phyloP scores from a whole-genome alignment of 2,888 invertebrate genomes.

The Neoaliturus tenellus region DNA sequence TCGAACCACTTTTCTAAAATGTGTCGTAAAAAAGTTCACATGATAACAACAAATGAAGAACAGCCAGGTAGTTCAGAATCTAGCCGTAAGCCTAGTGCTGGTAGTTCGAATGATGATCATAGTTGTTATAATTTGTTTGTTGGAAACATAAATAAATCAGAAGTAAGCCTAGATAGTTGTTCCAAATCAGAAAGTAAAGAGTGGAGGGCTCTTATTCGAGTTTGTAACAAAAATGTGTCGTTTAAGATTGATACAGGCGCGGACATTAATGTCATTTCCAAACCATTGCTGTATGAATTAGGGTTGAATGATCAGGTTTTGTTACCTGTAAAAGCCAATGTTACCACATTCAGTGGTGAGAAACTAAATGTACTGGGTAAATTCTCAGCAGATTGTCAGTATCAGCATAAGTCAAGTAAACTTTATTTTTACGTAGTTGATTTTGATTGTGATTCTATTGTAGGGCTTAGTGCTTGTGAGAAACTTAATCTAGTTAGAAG shows the following conservation, averaged over 20 bases:
- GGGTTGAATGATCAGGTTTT: slow-evolving; percentile 10
- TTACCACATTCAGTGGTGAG: slow-evolving; percentile 22
- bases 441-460: slow-evolving; percentile 14
- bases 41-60: background rate
- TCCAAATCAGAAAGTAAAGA: background rate
- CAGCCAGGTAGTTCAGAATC: too few relatives aligned
- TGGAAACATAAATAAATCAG: slow-evolving; percentile 6
- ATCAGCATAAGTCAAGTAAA: background rate
- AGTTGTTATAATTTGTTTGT: slow-evolving; percentile 9
- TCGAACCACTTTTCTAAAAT: slow-evolving; percentile 11
- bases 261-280: slow-evolving; percentile 2
- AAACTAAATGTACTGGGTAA: slow-evolving; percentile 16
- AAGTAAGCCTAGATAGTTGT: background rate
- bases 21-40: background rate
- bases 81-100: too few relatives aligned
- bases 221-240: background rate
- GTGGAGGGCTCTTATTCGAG: background rate
- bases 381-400: background rate
- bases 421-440: slow-evolving; percentile 5
- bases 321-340: slow-evolving; percentile 8
- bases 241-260: slow-evolving; percentile 7
- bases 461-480: background rate
- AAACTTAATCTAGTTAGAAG: background rate
- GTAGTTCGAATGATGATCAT: too few relatives aligned
- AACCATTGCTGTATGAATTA: background rate